Evolutionary conservation across 2,888 invertebrate species (phyloP), one percentile per base, ranked within the genome.

Genomic region (Phortica okadai): DNA sequence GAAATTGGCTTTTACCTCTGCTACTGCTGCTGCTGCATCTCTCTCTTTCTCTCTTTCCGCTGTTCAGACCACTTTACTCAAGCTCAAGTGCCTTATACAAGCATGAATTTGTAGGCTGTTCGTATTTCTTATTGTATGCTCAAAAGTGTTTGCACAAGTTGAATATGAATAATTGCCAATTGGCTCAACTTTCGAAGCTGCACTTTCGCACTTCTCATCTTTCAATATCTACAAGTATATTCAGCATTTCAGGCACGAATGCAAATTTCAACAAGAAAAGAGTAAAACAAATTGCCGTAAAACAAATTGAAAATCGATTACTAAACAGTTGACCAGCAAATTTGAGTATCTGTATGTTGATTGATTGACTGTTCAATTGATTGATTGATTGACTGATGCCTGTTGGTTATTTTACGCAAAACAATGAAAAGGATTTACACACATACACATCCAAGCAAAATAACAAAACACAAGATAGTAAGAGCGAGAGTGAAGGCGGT

Each of bases 241-340:
- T 50, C 14, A 2, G 50, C 50, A 50, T 33, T 33, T 33, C 33
- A 33, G 4, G 33, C 33, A 33, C 33, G 33, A 59, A 59, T 50
- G 50, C 50, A 50, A 50, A 50, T 50, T 50, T 8, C 50, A 50
- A 59, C 10, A 8, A 14, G 25, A 59, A 59, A 59, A 11, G 50
- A 50, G 10, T 50, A 50, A 14, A 50, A 50, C 14, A 50, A 50
- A 8, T 50, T 8, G 10, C 50, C 50, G 14, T 16, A 69, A 69
- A 69, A 45, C n/a, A 67, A 67, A 62, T 62, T 21, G 62, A 62
- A 67, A 67, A 67, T 67, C 67, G 44, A 67, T 67, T 64, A 8
- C 25, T 16, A 64, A 64, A 33, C 25, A 14, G 33, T 25, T 25
- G 67, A n/a, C 42, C 62, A 62, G n/a, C 42, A n/a, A 42, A 44